A percentile compares a stretch with the other conserved stretches of the same genome.
Conservation (phyloP, 2,797 vertebrate genomes). For the Oreonectes daqikongensis region DNA sequence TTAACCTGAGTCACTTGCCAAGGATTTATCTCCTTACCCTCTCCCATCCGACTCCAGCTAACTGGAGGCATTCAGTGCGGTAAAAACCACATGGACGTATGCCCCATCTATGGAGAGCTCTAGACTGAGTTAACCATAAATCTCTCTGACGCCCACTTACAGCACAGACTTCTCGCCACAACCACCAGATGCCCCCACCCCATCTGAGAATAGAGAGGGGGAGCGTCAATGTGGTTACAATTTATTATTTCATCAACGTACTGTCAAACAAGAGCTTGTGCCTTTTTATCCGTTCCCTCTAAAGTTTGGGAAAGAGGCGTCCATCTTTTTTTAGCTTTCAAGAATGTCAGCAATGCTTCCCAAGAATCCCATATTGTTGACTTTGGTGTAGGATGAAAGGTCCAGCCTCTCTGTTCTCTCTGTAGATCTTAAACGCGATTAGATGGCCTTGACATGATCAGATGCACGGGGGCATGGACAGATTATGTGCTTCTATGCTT, state of each 20-base stretch:
- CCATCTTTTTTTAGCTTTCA: slow-evolving; percentile 69
- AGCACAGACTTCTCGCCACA: slow-evolving; percentile 40
- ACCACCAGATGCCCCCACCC: slow-evolving; percentile 33
- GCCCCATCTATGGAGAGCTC: slow-evolving; percentile 38
- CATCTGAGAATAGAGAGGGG: slow-evolving; percentile 40
- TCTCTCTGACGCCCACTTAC: slow-evolving; percentile 51
- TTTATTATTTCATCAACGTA: slow-evolving; percentile 60
- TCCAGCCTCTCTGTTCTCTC: slow-evolving; percentile 71
- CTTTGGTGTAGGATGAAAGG: slow-evolving; percentile 83
- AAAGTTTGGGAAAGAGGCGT: slow-evolving; percentile 65
- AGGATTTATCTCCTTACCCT: slow-evolving; percentile 54
- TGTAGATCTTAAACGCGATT: slow-evolving; percentile 79
- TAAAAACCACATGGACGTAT: slow-evolving; percentile 48
- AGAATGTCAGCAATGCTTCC: slow-evolving; percentile 81
- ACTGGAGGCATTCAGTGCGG: slow-evolving; percentile 46
- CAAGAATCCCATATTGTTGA: slow-evolving; percentile 78
- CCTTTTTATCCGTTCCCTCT: slow-evolving; percentile 56
- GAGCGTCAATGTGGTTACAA: slow-evolving; percentile 57
- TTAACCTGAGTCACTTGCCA: slow-evolving; percentile 61
- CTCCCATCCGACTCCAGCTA: slow-evolving; percentile 39
- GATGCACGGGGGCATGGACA: slow-evolving; percentile 64
- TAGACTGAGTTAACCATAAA: slow-evolving; percentile 48
- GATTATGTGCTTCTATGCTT: slow-evolving; percentile 70
- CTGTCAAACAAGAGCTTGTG: slow-evolving; percentile 52
- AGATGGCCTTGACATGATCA: slow-evolving; percentile 73